Evolutionary conservation across 2,888 invertebrate genomes (phyloP), one percentile per base, ranked within the genome.

Genomic region (Agrypnus murinus): DNA sequence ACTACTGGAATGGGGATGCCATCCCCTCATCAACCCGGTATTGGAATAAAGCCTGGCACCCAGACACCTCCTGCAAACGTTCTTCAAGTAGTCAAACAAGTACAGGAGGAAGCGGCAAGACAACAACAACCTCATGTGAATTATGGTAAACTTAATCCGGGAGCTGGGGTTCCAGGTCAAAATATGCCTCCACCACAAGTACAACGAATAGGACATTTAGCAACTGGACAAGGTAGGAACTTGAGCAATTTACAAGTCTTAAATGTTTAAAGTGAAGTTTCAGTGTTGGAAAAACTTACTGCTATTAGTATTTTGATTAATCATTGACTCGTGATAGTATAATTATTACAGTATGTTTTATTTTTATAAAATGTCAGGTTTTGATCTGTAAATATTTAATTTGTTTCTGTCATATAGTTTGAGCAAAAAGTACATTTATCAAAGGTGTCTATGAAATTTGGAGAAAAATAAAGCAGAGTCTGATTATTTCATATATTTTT

Each of bases 51-150:
- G 45, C 92, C 92, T 1, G 91, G 91, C 12, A 89, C 92, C 0
- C 92, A 92, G 81, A 91, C 92, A 10, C 93, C 93, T 8, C 92
- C 93, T 8, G 92, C 93, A 3, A 93, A 94, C 83, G 95, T 96
- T 59, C 90, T 95, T 79, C 95, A 95, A 86, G 86, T 86, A 19
- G 85, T 86, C 2, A 84, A 82, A 55, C 82, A 91, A 86, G 93
- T 97, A 2, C 96, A 97, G 84, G 96, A 96, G 82, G 96, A 96
- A 83, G 96, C 96, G 59, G 96, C 96, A 7, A 88, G 96, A 48
- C 96, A 97, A 82, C 95, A 95, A 83, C 93, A 92, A 53, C 94
- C 95, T 36, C 93, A 94, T 79, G 84, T 84, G 7, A 88, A 88
- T 36, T 73, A 70, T 43, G 73, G 73, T 10, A 73, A 73, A 64